Base-by-base conservation (phyloP, 1,140 invertebrate genomes). In the Scaptomyza montana region DNA sequence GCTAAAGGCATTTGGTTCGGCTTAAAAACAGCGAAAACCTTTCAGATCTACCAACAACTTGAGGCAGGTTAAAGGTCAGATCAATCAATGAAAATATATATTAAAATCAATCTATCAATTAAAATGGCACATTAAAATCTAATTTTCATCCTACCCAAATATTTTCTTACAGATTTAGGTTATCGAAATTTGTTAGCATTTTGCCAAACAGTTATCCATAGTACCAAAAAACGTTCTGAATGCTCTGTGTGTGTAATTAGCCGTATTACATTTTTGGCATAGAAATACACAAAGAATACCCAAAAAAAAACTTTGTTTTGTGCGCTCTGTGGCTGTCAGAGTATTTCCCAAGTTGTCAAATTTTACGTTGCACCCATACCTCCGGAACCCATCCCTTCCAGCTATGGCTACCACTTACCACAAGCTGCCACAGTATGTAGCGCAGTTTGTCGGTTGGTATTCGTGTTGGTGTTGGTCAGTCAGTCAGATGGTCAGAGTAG, bases 261-360 rank as follows among this genome's bases (percentile, higher is more conserved):
- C 84, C 84, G 76, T 89, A 86, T 86, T 86, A 84, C 81, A 86
- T 87, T 86, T 82, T 86, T 87, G 82, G 71, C 84, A 82, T 85
- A 85, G 77, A 80, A 85, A 77, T 77, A 89, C 60, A 81, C 82
- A 87, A 86, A 82, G 78, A 86, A 89, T 70, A 79, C 53, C 59
- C 33, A 46, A 69, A 72, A 72, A 86, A 46, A 69, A 86, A 81
- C 71, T 86, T 86, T 86, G 84, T 86, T 86, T 86, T 80, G 54
- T 72, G 56, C 66, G 78, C 75, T 81, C 67, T 86, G 64, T 65
- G 71, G 71, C 82, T 87, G 84, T 80, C 79, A 76, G 65, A 67
- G 75, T 72, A 82, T 87, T 86, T 89, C 70, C 75, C 82, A 86
- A 86, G 84, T 86, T 86, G 82, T 86, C 82, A 86, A 89, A 89